phyloP scores from a whole-genome alignment of 2,797 vertebrate genomes.

The Caiman crocodilus region DNA sequence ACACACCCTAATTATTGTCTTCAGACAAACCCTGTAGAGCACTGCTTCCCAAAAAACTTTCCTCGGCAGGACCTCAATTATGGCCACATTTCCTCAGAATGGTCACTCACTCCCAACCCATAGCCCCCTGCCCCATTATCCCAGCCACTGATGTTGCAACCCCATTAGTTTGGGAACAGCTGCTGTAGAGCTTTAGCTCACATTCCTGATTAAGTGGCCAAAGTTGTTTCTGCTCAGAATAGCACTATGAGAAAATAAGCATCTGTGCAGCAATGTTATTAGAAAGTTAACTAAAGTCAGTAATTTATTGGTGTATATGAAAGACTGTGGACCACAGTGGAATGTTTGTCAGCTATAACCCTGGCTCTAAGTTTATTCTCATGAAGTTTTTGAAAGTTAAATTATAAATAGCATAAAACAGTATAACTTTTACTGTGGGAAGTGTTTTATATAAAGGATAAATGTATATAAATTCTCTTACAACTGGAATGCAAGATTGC shows the following conservation, averaged over 20 bases:
- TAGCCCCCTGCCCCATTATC: no score
- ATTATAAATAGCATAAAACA: neutral
- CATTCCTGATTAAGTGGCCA: neutral
- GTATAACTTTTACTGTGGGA: neutral
- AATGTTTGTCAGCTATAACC: neutral
- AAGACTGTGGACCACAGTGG: constrained; percentile 26
- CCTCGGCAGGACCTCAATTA: no score
- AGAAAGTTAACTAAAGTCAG: neutral
- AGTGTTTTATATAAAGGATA: neutral
- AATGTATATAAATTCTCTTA: neutral
- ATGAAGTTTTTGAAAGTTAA: neutral
- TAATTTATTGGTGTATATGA: neutral
- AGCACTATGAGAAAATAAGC: neutral
- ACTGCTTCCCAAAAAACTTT: no score
- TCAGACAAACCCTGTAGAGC: no score
- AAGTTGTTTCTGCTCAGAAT: neutral
- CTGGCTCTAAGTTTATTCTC: neutral
- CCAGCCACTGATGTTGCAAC: no score
- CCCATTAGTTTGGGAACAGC: no score
- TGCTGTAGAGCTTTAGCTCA: neutral
- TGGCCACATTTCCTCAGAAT: no score
- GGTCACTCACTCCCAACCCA: no score
- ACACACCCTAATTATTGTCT: no score
- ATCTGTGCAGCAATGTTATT: neutral
- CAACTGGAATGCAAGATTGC: neutral